Evolutionary conservation across 2,888 invertebrate genomes (phyloP).

Genomic region (Agriopis marginaria): DNA sequence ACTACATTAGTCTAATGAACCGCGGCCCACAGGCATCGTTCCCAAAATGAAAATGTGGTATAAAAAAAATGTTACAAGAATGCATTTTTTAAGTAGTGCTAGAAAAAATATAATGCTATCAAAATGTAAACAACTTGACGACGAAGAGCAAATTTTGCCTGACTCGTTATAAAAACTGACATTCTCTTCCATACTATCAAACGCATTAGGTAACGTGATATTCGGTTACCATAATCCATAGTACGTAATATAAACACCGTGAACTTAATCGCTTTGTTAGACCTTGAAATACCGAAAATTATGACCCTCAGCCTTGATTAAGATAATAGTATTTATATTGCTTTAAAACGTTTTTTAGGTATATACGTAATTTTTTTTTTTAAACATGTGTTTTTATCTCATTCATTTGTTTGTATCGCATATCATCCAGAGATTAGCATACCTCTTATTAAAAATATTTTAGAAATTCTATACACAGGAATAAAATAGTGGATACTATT

Average conservation of each 20-base stretch:
- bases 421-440: too few relatives aligned
- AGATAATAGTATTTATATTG: slow-evolving; percentile 8
- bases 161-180: not conserved
- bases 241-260: slow-evolving; percentile 1
- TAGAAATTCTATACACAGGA: too few relatives aligned
- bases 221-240: slow-evolving; percentile 6
- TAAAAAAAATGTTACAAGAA: too few relatives aligned
- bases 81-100: too few relatives aligned
- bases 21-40: too few relatives aligned
- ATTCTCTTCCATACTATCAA: not conserved
- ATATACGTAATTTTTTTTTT: not conserved
- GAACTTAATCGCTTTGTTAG: slow-evolving; percentile 2
- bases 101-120: too few relatives aligned
- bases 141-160: not conserved
- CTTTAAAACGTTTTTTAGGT: not conserved
- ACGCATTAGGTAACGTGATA: not conserved
- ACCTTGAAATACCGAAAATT: slow-evolving; percentile 7
- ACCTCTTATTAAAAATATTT: too few relatives aligned
- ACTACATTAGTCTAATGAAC: too few relatives aligned
- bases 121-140: not conserved
- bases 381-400: not conserved
- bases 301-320: slow-evolving; percentile 4
- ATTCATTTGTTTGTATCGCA: too few relatives aligned
- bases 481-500: too few relatives aligned
- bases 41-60: too few relatives aligned